Base-by-base conservation (phyloP, 2,888 invertebrate genomes). In the Leucophora obtusa region DNA sequence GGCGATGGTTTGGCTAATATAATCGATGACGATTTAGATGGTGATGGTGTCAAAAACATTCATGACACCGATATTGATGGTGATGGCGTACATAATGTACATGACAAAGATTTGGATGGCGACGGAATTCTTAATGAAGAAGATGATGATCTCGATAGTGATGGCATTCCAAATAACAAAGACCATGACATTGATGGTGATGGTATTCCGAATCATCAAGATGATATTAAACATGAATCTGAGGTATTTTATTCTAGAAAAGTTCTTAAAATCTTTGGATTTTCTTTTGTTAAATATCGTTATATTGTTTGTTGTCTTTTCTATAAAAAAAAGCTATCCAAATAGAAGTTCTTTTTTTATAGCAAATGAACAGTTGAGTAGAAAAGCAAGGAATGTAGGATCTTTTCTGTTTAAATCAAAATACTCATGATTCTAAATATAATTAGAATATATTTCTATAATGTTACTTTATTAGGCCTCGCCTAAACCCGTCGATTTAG, bases 91-190 rank as follows among this genome's bases (percentile, higher is more conserved):
- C 88, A 87, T 82, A 86, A 85, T 85, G 88, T 87, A 82, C 86
- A 79, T 5, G 83, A 84, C 54, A 69, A 84, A 18, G 87, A 87
- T 47, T 83, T 51, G 38, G 87, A 85, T 79, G 86, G 86, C 11
- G 91, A 89, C 82, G 91, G 91, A 85, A 89, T 89, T 87, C 91
- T 91, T 87, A 90, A 91, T 88, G 91, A 90, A 87, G 91, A 90
- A 83, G 90, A 90, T 79, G 90, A 89, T 38, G 85, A 86, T 15
- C 85, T 84, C 62, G 87, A 87, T 54, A 83, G 84, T 50, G 85
- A 86, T 59, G 84, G 83, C 4, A 79, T 87, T 73, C 83, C 83
- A 84, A 71, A 86, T 72, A 88, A 88, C 73, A 70, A 84, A 50
- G 84, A 85, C 65, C 75, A 74, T 38, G 84, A 74, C 82, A 83